These are phyloP conservation scores for Pontoporia blainvillei DNA, from an alignment of 2,113 vertebrate species.

Conservation along the genomic window DNA sequence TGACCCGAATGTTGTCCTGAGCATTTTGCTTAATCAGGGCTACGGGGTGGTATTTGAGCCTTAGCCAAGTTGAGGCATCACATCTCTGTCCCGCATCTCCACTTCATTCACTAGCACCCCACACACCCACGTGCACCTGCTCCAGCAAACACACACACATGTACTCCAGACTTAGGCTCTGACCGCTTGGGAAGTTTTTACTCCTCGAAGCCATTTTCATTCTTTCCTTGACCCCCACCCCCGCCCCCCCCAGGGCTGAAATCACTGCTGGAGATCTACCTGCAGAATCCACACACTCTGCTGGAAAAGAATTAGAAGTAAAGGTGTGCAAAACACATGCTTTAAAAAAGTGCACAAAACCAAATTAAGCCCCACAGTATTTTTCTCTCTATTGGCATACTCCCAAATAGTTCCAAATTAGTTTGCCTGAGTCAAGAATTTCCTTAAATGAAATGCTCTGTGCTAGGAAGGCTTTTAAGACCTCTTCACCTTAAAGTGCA, in stretches of 20 bases:
- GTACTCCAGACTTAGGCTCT: too few species aligned
- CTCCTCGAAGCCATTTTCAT: neutral
- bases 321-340: neutral
- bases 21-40: neutral
- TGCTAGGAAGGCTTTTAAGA: slow-evolving; percentile 56
- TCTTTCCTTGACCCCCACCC: neutral
- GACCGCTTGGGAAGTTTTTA: neutral
- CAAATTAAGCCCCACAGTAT: neutral
- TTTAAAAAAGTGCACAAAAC: neutral
- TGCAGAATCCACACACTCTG: neutral
- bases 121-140: fast-evolving
- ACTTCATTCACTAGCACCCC: neutral
- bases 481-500: slow-evolving; percentile 64
- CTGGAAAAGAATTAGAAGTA: neutral
- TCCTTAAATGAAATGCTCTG: slow-evolving; percentile 54
- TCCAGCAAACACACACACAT: fast-evolving
- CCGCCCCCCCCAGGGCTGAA: neutral
- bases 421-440: slow-evolving; percentile 59
- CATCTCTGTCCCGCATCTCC: neutral
- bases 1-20: neutral
- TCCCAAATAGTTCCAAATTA: slow-evolving; percentile 47
- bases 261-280: neutral
- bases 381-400: slow-evolving; percentile 18
- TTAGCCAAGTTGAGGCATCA: neutral
- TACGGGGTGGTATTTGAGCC: neutral